Conservation (phyloP, 2,888 invertebrate species). For the Lasioglossum vierecki region DNA sequence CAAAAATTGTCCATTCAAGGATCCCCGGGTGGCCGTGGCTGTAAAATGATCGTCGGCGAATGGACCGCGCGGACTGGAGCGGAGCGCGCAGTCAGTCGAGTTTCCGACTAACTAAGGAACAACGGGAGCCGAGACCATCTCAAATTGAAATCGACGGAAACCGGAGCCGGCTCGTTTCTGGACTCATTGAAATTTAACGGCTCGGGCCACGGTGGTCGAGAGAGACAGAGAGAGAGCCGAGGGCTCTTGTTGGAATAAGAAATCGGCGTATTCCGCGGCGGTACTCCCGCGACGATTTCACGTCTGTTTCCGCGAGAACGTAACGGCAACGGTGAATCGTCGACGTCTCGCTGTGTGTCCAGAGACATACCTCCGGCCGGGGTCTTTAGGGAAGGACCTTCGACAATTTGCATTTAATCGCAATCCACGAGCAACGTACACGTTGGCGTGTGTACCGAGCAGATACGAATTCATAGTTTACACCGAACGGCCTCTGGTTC, state of each 20-base stretch:
- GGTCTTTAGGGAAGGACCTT: slow-evolving; percentile 55
- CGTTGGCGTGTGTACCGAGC: slow-evolving; percentile 69
- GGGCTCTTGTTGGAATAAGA: background rate
- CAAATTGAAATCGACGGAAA: slow-evolving; percentile 9
- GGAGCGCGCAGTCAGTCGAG: background rate
- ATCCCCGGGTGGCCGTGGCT: slow-evolving; percentile 13
- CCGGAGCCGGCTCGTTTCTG: slow-evolving; percentile 3
- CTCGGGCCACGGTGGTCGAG: background rate
- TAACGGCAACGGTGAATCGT: slow-evolving; percentile 2
- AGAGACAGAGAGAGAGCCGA: no score
- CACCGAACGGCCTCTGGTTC: slow-evolving; percentile 73
- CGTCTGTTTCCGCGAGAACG: background rate
- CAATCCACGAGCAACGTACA: slow-evolving; percentile 66
- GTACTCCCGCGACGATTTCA: background rate
- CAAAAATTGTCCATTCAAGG: slow-evolving; percentile 25
- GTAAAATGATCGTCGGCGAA: background rate
- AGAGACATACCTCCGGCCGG: slow-evolving; percentile 40
- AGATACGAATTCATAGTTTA: slow-evolving; percentile 78
- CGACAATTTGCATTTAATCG: slow-evolving; percentile 77
- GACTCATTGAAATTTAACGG: slow-evolving; percentile 23
- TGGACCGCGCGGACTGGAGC: background rate
- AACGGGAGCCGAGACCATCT: background rate
- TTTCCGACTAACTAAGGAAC: slow-evolving; percentile 1
- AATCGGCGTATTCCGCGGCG: background rate
- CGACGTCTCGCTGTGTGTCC: slow-evolving; percentile 1